Conservation (phyloP, 2,113 vertebrate genomes). For the Bucco capensis region DNA sequence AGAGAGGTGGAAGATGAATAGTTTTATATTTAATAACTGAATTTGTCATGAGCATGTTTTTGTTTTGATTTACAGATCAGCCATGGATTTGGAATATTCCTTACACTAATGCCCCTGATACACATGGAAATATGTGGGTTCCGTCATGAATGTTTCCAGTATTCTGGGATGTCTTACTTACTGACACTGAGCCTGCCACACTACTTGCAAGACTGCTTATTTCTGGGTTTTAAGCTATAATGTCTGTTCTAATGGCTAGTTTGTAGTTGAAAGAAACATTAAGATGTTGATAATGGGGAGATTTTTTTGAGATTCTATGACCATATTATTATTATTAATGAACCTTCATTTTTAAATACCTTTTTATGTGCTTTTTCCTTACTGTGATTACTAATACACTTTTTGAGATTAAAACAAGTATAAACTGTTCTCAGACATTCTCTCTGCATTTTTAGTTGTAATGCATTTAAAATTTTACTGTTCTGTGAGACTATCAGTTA, state of each 20-base stretch:
- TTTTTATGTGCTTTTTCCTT: constrained; percentile 23
- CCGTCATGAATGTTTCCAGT: constrained; percentile 76
- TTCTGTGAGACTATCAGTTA: neutral
- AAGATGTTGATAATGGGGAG: neutral
- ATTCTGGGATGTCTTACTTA: neutral
- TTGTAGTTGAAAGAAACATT: neutral
- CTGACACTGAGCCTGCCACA: neutral
- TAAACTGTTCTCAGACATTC: neutral
- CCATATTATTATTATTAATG: neutral
- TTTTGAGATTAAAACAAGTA: neutral
- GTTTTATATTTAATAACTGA: neutral
- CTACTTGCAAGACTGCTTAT: neutral
- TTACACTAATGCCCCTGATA: constrained; percentile 86
- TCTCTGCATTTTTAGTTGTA: neutral
- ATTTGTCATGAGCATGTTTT: neutral
- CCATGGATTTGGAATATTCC: constrained; percentile 99
- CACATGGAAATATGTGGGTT: constrained; percentile 94
- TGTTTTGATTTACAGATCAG: constrained; percentile 77
- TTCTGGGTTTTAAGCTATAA: neutral
- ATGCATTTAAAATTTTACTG: neutral
- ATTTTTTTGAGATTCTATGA: neutral
- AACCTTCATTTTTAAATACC: neutral
- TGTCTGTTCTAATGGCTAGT: neutral
- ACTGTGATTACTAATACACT: neutral
- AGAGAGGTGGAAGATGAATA: neutral